Percentiles rank a stretch among this genome's conserved stretches.
Conservation (phyloP, 2,113 vertebrate genomes). For the Anguilla rostrata region DNA sequence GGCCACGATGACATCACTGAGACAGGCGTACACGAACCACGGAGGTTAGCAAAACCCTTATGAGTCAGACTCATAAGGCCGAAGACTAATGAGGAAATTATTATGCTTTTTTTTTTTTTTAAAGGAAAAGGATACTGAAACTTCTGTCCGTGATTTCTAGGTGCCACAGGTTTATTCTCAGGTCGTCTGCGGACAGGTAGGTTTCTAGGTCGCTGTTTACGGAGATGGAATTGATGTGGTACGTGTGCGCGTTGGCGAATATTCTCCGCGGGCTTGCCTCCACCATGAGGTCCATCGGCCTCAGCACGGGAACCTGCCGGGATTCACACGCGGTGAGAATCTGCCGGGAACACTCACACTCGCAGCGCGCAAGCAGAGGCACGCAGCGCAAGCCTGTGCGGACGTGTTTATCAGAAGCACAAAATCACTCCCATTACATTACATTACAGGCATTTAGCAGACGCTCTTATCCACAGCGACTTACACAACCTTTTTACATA, state of each 20-base stretch:
- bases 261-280: conserved; percentile 89
- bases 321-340: not conserved
- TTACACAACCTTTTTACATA: no score
- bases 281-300: conserved; percentile 94
- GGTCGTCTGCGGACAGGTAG: conserved; percentile 91
- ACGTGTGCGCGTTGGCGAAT: conserved; percentile 91
- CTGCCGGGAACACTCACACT: not conserved
- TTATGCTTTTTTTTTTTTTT: not conserved
- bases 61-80: no score
- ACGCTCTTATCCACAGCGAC: no score
- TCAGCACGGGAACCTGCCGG: conserved; percentile 81
- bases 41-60: no score
- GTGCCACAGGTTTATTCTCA: conserved; percentile 94
- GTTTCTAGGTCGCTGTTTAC: conserved; percentile 91
- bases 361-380: not conserved
- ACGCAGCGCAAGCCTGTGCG: not conserved
- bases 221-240: conserved; percentile 95
- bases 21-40: no score
- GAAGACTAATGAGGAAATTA: no score
- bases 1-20: not conserved
- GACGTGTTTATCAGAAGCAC: not conserved
- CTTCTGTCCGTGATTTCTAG: conserved; percentile 95
- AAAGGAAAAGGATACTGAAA: conserved; percentile 88
- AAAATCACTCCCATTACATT: not conserved
- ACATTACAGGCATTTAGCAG: no score